These are phyloP conservation scores for Lepidurus arcticus DNA, from an alignment of 1,140 invertebrate species.

Conservation along the genomic window DNA sequence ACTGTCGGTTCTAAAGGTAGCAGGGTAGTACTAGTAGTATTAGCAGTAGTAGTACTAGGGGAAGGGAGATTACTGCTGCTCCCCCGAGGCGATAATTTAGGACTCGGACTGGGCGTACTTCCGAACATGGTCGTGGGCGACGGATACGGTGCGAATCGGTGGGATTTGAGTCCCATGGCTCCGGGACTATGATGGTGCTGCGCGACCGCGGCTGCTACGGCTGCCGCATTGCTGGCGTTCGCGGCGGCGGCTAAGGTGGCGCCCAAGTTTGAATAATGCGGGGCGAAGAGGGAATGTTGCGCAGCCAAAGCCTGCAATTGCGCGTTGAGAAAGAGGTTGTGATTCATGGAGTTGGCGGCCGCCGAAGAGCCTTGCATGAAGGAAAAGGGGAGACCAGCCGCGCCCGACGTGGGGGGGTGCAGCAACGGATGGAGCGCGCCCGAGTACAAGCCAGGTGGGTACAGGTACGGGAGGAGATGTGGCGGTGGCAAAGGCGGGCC, in stretches of 20 bases:
- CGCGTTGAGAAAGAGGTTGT: constrained; percentile 73
- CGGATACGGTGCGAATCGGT: constrained; percentile 22
- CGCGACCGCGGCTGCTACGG: constrained; percentile 37
- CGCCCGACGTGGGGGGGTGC: constrained; percentile 49
- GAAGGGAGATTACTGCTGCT: constrained; percentile 24
- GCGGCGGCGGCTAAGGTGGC: constrained; percentile 42
- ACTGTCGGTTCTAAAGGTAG: constrained; percentile 35
- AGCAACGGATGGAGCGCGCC: constrained; percentile 54
- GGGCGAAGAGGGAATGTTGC: constrained; percentile 68
- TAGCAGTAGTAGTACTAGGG: background rate
- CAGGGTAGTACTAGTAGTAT: background rate
- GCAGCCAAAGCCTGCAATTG: constrained; percentile 65
- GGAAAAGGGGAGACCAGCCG: constrained; percentile 45
- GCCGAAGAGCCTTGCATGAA: constrained; percentile 42
- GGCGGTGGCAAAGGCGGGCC: constrained; percentile 76
- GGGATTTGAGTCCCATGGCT: constrained; percentile 23
- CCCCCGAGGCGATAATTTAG: constrained; percentile 27
- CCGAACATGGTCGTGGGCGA: constrained; percentile 41
- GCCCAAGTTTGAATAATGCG: constrained; percentile 47
- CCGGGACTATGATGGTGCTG: constrained; percentile 25
- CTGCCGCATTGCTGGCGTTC: constrained; percentile 42
- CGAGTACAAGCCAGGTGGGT: constrained; percentile 73
- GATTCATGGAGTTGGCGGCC: constrained; percentile 56
- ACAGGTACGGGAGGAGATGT: constrained; percentile 76
- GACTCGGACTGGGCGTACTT: constrained; percentile 46